Conservation (phyloP, 2,113 vertebrate species). For the Pithys albifrons region DNA sequence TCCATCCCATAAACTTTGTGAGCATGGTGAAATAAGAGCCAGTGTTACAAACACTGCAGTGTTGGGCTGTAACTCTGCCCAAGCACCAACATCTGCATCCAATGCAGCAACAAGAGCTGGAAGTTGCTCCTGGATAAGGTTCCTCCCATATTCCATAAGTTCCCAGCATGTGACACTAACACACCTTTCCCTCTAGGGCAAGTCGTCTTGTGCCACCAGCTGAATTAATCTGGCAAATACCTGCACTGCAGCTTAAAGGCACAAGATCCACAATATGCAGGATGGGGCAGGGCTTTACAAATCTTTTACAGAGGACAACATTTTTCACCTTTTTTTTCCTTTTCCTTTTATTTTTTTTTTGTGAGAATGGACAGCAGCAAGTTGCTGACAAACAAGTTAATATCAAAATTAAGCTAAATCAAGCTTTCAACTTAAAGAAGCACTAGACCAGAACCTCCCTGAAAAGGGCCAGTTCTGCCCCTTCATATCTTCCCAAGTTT, state of each 20-base stretch:
- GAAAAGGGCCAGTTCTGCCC: not conserved
- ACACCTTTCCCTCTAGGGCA: not conserved
- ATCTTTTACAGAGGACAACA: not conserved
- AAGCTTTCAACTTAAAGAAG: not conserved
- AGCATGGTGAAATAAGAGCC: not conserved
- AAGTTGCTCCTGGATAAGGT: not conserved
- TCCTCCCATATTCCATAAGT: fast-evolving
- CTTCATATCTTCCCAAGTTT: not conserved
- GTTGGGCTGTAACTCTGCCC: not conserved
- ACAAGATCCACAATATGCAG: no score
- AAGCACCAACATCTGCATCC: not conserved
- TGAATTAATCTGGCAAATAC: not conserved
- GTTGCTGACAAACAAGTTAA: not conserved
- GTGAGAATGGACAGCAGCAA: not conserved
- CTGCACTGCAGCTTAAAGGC: not conserved
- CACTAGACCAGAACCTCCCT: not conserved
- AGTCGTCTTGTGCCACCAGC: not conserved
- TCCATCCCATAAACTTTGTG: not conserved
- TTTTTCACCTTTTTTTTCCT: not conserved
- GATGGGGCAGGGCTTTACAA: not conserved
- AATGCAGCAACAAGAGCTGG: not conserved
- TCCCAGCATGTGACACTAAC: fast-evolving
- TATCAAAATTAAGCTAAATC: not conserved
- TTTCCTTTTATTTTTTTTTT: not conserved
- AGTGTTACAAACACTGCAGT: fast-evolving